Evolutionary conservation across 2,888 invertebrate genomes (phyloP), one percentile per base, ranked within the genome.

Genomic region (Osmoderma eremita): DNA sequence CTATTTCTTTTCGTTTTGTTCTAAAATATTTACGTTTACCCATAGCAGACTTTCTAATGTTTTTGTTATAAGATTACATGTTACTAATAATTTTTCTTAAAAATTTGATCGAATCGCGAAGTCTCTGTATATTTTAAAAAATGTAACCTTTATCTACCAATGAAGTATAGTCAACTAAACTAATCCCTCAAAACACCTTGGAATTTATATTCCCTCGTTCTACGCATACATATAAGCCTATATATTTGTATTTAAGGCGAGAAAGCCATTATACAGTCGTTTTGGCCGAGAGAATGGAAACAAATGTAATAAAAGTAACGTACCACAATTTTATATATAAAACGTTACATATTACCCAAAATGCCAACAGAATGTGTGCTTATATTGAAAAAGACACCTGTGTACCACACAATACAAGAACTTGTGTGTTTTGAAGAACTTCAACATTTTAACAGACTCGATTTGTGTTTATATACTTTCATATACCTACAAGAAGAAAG

Each of bases 351-450:
- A 42, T 58, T 42, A 24, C n/a, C 42, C n/a, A n/a, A n/a, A n/a
- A 24, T 30, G 17, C 58, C n/a, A n/a, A 12, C 22, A 24, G 17
- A 45, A 13, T 61, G 58, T 45, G 58, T 45, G 58, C 58, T 45
- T 45, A 45, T 58, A 61, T 61, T 61, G 58, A 45, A 61, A 61
- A 61, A 17, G 17, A 30, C 58, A 61, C 42, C 58, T 61, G 58
- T 13, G 58, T 22, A 45, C 58, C 5, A 30, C n/a, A 61, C 36
- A 42, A 45, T 61, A 61, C 45, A 61, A 48, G 30, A 61, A 45
- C 5, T 8, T 45, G 17, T 3, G n/a, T n/a, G n/a, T n/a, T n/a
- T n/a, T n/a, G n/a, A n/a, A n/a, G n/a, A n/a, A n/a, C n/a, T n/a
- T n/a, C n/a, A n/a, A n/a, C n/a, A n/a, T 42, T 5, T 5, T 17